Evolutionary conservation across 2,797 vertebrate genomes (phyloP).

Genomic region (Channallabes apus): DNA sequence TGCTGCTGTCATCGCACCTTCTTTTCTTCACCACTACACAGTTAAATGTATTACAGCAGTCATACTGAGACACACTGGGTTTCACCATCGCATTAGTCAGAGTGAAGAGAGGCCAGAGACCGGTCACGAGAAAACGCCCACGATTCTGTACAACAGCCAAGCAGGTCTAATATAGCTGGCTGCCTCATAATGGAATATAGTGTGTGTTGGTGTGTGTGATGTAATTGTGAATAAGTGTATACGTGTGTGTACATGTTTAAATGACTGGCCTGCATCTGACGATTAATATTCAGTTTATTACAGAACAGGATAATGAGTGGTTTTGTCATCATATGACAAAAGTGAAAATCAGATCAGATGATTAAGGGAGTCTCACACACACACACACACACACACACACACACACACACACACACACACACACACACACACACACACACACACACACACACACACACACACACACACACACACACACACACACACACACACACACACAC

Average conservation of each 20-base stretch:
- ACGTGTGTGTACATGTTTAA: neutral
- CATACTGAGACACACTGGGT: conserved; percentile 8
- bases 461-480: neutral
- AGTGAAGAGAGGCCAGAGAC: conserved; percentile 26
- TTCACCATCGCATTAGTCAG: conserved; percentile 47
- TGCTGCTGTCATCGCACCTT: neutral
- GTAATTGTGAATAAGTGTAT: too few relatives aligned
- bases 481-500: neutral
- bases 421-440: neutral
- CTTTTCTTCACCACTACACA: neutral
- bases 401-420: neutral
- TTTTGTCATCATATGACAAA: neutral
- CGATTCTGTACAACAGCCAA: conserved; percentile 21
- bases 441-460: neutral
- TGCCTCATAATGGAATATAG: neutral
- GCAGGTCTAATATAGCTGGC: neutral
- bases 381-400: neutral
- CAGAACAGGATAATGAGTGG: neutral
- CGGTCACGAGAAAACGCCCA: conserved; percentile 47
- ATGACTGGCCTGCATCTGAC: neutral
- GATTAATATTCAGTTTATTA: neutral
- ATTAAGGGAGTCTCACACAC: neutral
- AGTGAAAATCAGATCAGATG: neutral
- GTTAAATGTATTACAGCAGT: conserved; percentile 9
- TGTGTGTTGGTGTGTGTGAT: too few relatives aligned